Evolutionary conservation across 1,140 invertebrate species (phyloP), one percentile per base, ranked within the genome.

Genomic region (Argopecten irradians): DNA sequence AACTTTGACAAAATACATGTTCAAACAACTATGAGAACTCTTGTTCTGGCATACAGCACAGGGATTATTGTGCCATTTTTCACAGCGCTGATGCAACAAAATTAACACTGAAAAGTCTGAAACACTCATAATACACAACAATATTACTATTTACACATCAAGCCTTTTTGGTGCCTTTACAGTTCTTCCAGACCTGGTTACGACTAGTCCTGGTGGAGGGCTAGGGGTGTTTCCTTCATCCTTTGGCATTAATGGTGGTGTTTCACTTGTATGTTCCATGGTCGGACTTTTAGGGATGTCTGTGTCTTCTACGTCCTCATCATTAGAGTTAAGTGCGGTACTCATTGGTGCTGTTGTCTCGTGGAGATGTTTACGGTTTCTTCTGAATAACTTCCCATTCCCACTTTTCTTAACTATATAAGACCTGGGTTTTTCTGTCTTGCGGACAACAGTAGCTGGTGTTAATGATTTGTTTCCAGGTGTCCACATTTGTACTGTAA

Each of bases 291-390:
- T 87, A 5, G 82, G 16, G 36, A 82, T 35, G 32, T 35, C 16
- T 39, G 84, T 14, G 39, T 28, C 14, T 83, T 84, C 41, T 41
- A n/a, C 36, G 22, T 46, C 43, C 22, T 19, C 43, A 11, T 46
- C 43, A 46, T 16, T 46, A 3, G 43, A 46, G n/a, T n/a, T n/a
- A n/a, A n/a, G 28, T 9, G 28, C 3, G 13, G 8, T n/a, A 34
- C 3, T 32, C 28, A 32, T 19, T 1, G 46, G 34, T 39, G 82
- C 86, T 1, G 34, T 28, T n/a, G 43, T 39, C 82, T 87, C 83
- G n/a, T 71, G 86, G 5, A 87, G 82, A 28, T 87, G 86, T 35
- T 22, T 41, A 13, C 82, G 86, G 83, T 87, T 87, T 33, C 86
- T 83, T 9, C 86, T 32, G 28, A 82, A 82, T 33, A 87, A 41